Percentiles rank a stretch among this genome's conserved stretches.
These are phyloP conservation scores for Diphyllodes magnificus DNA, from an alignment of 2,113 vertebrate genomes.

Conservation along the genomic window DNA sequence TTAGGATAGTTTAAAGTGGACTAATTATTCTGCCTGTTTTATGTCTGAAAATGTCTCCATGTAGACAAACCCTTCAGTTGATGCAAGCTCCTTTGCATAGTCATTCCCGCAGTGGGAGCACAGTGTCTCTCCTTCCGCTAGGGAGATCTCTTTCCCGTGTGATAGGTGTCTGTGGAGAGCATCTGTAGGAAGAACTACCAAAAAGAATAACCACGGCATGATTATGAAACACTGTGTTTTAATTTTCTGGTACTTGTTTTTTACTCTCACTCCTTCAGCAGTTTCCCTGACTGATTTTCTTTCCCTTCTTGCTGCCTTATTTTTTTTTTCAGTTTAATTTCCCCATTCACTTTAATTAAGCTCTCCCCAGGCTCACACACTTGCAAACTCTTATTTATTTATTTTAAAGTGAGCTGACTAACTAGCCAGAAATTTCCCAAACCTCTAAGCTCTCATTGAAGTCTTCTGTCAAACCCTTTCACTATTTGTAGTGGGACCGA, in stretches of 20 bases:
- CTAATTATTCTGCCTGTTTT: not conserved
- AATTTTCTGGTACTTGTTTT: not conserved
- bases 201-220: not conserved
- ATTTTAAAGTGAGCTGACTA: conserved; percentile 24
- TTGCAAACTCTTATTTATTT: conserved; percentile 32
- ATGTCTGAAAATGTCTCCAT: not conserved
- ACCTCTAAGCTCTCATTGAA: conserved; percentile 29
- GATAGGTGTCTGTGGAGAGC: not conserved
- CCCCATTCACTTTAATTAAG: conserved; percentile 9
- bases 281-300: not conserved
- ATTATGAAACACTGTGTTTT: not conserved
- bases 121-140: not conserved
- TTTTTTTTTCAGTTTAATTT: not conserved
- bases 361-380: not conserved
- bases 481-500: not conserved
- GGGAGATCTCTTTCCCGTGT: not conserved
- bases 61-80: not conserved
- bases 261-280: not conserved
- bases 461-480: not conserved
- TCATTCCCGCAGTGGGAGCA: not conserved
- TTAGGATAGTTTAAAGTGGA: not conserved
- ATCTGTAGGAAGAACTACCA: not conserved
- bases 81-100: not conserved
- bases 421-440: conserved; percentile 12
- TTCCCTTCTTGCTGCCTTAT: not conserved